These are phyloP conservation scores for Hippolais icterina DNA, from an alignment of 2,113 vertebrate species.

Conservation along the genomic window DNA sequence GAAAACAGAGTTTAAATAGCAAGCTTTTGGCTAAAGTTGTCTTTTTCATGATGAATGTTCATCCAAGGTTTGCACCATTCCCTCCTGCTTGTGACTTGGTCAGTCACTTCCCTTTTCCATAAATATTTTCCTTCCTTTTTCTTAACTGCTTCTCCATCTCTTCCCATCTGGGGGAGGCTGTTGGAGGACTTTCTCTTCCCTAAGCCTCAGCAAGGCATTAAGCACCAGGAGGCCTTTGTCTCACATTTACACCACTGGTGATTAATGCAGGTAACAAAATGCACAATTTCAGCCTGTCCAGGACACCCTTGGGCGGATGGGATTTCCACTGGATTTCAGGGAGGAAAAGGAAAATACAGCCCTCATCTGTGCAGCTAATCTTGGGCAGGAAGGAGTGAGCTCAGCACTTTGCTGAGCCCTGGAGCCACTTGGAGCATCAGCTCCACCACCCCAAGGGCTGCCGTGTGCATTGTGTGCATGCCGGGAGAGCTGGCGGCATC, in stretches of 20 bases:
- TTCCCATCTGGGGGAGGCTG: neutral
- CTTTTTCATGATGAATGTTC: neutral
- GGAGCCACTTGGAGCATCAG: neutral
- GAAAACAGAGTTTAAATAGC: neutral
- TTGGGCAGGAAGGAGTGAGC: constrained; percentile 13
- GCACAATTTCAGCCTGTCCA: neutral
- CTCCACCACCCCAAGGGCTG: neutral
- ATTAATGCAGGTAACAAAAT: neutral
- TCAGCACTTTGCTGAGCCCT: neutral
- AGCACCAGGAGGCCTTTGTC: neutral
- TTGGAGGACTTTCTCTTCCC: neutral
- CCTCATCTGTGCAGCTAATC: neutral
- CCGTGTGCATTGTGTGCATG: neutral
- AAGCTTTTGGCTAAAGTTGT: neutral
- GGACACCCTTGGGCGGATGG: rapidly evolving
- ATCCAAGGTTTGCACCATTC: neutral
- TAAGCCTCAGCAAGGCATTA: neutral
- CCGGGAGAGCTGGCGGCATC: neutral
- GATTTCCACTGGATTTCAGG: neutral
- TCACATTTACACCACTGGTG: neutral
- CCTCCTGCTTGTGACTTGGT: neutral
- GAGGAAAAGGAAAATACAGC: neutral
- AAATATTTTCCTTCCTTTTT: neutral
- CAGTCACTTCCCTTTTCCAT: neutral
- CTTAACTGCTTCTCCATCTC: neutral